phyloP scores from a whole-genome alignment of 2,113 vertebrate species.

The Oncorhynchus mykiss region DNA sequence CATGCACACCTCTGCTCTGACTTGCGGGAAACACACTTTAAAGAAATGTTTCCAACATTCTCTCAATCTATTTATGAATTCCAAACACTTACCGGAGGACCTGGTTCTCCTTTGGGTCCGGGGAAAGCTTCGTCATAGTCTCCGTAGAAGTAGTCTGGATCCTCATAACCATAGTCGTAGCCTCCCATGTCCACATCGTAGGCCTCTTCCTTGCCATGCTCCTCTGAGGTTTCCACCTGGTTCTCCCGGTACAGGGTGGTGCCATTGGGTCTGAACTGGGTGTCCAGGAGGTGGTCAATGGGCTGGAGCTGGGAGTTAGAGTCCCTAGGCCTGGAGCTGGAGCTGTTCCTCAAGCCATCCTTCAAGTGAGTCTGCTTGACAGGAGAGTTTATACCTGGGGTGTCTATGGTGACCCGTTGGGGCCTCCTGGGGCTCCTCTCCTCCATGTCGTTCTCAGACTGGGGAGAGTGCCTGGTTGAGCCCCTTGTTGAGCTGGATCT shows the following conservation, averaged over 20 bases:
- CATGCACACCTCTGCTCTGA: slow-evolving; percentile 23
- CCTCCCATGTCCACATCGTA: slow-evolving; percentile 75
- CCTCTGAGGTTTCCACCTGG: slow-evolving; percentile 68
- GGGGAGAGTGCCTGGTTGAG: slow-evolving; percentile 10
- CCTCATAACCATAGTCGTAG: slow-evolving; percentile 87
- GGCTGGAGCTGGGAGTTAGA: background rate
- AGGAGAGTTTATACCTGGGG: slow-evolving; percentile 50
- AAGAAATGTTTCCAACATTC: slow-evolving; percentile 6
- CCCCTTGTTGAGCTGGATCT: slow-evolving; percentile 22
- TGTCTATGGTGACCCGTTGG: slow-evolving; percentile 43
- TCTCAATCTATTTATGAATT: slow-evolving; percentile 14
- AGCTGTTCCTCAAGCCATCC: slow-evolving; percentile 60
- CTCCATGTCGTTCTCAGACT: slow-evolving; percentile 63
- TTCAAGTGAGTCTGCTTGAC: slow-evolving; percentile 60
- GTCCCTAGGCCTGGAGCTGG: slow-evolving; percentile 34
- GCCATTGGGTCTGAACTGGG: slow-evolving; percentile 69
- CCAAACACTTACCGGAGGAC: slow-evolving; percentile 84
- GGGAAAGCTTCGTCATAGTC: slow-evolving; percentile 77
- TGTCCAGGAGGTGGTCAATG: slow-evolving; percentile 60
- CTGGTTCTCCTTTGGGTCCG: slow-evolving; percentile 92
- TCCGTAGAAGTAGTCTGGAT: slow-evolving; percentile 81
- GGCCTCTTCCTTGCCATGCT: slow-evolving; percentile 66
- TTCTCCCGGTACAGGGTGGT: slow-evolving; percentile 76
- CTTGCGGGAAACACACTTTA: slow-evolving; percentile 22
- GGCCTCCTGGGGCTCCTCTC: slow-evolving; percentile 41